These are phyloP conservation scores for Eulemur coronatus DNA, from an alignment of 2,797 vertebrate genomes.

Conservation along the genomic window DNA sequence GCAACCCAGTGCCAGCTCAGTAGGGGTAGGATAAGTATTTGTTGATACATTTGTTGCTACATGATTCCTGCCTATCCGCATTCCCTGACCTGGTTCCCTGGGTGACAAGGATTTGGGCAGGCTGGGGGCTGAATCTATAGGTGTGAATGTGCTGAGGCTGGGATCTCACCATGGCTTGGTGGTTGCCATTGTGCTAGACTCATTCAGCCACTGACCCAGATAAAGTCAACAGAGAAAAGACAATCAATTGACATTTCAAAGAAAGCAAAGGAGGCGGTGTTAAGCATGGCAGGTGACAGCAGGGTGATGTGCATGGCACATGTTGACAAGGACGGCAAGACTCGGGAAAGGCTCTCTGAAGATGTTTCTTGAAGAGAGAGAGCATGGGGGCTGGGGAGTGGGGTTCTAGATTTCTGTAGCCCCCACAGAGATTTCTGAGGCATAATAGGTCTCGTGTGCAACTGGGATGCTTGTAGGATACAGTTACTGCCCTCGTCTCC, in stretches of 20 bases:
- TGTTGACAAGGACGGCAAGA: background rate
- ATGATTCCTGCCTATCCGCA: background rate
- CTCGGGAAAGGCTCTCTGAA: background rate
- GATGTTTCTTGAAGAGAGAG: background rate
- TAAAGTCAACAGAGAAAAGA: background rate
- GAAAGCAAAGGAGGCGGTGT: background rate
- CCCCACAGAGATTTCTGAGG: background rate
- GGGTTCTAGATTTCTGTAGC: background rate
- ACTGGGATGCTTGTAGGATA: background rate
- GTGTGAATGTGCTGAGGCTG: background rate
- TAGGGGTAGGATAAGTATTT: background rate
- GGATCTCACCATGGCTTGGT: background rate
- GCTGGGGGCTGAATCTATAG: background rate
- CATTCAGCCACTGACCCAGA: conserved; percentile 31
- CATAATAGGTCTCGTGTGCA: background rate
- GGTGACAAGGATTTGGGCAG: background rate
- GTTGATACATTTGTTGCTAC: rapidly evolving
- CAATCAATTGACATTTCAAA: background rate
- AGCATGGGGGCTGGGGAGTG: rapidly evolving
- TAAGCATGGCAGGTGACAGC: background rate
- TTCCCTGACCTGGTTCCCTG: background rate
- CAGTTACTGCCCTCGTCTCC: background rate
- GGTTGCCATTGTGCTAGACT: background rate
- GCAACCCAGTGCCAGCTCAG: background rate
- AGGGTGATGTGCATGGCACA: background rate